phyloP scores from a whole-genome alignment of 2,888 invertebrate species.

The Seira ritae region DNA sequence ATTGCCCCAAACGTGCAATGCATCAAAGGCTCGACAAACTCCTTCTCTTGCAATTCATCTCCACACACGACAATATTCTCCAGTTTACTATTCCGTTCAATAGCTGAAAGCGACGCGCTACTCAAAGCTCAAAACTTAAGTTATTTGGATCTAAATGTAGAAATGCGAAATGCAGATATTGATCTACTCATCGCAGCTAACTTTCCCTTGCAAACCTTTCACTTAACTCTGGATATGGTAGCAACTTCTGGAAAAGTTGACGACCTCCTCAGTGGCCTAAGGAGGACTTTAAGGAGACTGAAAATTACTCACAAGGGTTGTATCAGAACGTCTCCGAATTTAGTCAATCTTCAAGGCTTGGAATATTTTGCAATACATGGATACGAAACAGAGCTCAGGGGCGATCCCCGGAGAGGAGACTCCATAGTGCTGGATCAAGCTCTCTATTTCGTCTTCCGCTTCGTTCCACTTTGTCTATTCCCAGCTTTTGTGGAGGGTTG shows the following conservation, averaged over 20 bases:
- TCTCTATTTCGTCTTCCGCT: constrained; percentile 44
- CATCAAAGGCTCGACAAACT: constrained; percentile 36
- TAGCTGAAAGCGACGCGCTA: constrained; percentile 27
- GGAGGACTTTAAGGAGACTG: constrained; percentile 32
- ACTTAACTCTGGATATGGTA: constrained; percentile 43
- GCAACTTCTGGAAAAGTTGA: constrained; percentile 35
- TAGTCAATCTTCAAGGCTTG: constrained; percentile 39
- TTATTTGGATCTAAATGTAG: constrained; percentile 47
- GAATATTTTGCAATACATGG: constrained; percentile 49
- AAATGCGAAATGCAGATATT: constrained; percentile 53
- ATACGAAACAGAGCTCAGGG: constrained; percentile 38
- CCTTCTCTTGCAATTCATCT: constrained; percentile 30
- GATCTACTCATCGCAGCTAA: constrained; percentile 43
- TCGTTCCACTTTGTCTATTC: constrained; percentile 41
- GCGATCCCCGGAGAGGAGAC: constrained; percentile 22
- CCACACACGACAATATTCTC: constrained; percentile 56
- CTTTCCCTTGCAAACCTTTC: constrained; percentile 43
- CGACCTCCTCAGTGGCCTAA: constrained; percentile 28
- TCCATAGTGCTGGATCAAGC: constrained; percentile 43
- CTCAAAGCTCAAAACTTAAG: not conserved
- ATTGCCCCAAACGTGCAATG: constrained; percentile 52
- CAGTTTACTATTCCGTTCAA: constrained; percentile 46
- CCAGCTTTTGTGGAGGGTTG: constrained; percentile 36
- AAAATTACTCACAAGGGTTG: constrained; percentile 52
- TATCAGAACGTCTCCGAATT: constrained; percentile 35